Percentiles rank a stretch among this genome's conserved stretches.
These are phyloP conservation scores for Arrhopalites spinosus DNA, from an alignment of 2,888 invertebrate species.

Conservation along the genomic window DNA sequence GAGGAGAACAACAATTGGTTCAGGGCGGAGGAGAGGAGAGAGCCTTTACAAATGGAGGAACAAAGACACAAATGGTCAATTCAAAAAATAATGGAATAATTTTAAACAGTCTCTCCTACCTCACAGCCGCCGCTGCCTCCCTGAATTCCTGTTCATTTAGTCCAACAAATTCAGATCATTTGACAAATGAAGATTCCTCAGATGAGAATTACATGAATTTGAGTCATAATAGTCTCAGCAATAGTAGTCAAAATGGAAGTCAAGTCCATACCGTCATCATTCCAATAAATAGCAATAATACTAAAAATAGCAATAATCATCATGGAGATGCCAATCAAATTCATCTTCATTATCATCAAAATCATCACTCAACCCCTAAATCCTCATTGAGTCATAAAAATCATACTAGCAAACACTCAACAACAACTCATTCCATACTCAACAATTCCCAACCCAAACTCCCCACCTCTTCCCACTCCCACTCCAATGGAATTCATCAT, in stretches of 20 bases:
- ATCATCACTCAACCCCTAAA: not conserved
- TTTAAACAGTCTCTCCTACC: constrained; percentile 21
- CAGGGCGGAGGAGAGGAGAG: not conserved
- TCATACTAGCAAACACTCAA: not conserved
- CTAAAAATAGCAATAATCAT: constrained; percentile 15
- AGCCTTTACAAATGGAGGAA: not conserved
- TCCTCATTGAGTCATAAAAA: not conserved
- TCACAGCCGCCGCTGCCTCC: constrained; percentile 33
- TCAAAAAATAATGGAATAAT: constrained; percentile 9
- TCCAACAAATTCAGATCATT: not conserved
- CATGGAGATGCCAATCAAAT: not conserved
- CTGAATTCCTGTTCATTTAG: not conserved
- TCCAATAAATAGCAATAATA: constrained; percentile 36
- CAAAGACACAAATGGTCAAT: too few relatives aligned
- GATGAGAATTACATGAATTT: not conserved
- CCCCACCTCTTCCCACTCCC: not conserved
- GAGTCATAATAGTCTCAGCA: constrained; percentile 15
- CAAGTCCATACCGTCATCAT: constrained; percentile 27
- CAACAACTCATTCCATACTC: not conserved
- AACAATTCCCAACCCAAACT: constrained; percentile 13
- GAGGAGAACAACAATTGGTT: constrained; percentile 10
- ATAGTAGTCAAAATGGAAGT: constrained; percentile 21
- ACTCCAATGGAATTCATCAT: not conserved
- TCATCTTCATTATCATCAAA: constrained; percentile 15
- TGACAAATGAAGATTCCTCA: too few relatives aligned